Evolutionary conservation across 1,140 invertebrate genomes (phyloP), one percentile per base, ranked within the genome.

Genomic region (Xylocopa sonorina): DNA sequence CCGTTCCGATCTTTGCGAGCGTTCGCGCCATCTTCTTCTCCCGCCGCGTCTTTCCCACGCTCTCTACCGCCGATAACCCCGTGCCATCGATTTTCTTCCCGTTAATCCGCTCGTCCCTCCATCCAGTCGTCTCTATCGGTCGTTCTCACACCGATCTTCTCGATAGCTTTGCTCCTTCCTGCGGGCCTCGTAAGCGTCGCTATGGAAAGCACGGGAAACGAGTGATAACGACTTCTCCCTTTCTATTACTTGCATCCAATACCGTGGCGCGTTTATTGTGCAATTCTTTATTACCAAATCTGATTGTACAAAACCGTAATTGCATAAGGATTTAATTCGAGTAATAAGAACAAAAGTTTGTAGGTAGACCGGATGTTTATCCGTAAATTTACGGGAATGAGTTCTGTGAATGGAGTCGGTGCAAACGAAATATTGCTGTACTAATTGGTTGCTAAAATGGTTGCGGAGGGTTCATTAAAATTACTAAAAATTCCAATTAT

Each of bases 81-180:
- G 51, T 43, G 1, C 41, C 62, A 62, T 68, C 79, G 63, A 77
- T 62, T 77, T 77, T 67, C 55, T 55, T 81, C 38, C 51, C 64
- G 29, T 77, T 77, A 67, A 75, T 75, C 71, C 51, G 55, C 66
- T 43, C 46, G 27, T 41, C 41, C 7, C 32, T 32, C 50, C 60
- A 27, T 46, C 58, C 43, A 32, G 41, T 10, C 38, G 41, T 66
- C 46, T 51, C 53, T 51, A 51, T 75, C 53, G 27, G 10, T 67
- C 32, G 50, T 43, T 66, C 16, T 1, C 50, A 29, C 55, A 53
- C 7, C 50, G 21, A 76, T 66, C 62, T 18, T 21, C 21, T 43
- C 64, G n/a, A 77, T 58, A 53, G 50, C 41, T 68, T 67, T 29
- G 2, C 51, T 38, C n/a, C 21, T 51, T 21, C 24, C 12, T 14